Evolutionary conservation across 2,888 invertebrate species (phyloP).

Genomic region (Diabrotica balteata): DNA sequence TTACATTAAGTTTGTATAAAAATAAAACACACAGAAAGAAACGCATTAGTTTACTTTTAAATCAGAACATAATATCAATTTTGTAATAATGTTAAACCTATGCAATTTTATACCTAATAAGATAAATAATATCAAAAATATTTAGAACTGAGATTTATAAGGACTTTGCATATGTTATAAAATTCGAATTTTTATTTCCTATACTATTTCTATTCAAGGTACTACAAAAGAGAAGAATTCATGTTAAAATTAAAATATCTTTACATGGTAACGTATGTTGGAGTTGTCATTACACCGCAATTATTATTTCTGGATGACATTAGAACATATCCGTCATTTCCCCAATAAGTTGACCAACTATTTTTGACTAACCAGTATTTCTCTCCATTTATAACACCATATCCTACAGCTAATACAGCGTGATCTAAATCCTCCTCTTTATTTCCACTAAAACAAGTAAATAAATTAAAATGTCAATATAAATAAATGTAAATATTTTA

Average conservation of each 20-base stretch:
- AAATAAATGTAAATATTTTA: no score
- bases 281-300: conserved; percentile 87
- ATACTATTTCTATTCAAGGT: neutral
- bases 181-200: no score
- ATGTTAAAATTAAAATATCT: neutral
- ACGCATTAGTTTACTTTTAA: no score
- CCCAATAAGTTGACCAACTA: conserved; percentile 98
- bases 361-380: conserved; percentile 95
- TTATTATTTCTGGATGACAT: conserved; percentile 92
- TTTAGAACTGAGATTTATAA: no score
- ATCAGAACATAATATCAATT: no score
- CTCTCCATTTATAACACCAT: conserved; percentile 81
- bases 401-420: conserved; percentile 92
- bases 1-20: no score
- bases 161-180: no score
- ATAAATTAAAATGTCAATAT: conserved; percentile 3
- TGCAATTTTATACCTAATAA: no score
- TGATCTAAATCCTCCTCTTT: conserved; percentile 84
- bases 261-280: conserved; percentile 83
- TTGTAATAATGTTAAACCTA: no score
- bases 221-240: neutral
- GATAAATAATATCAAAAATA: no score
- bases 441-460: conserved; percentile 68
- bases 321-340: conserved; percentile 93
- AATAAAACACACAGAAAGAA: no score